These are phyloP conservation scores for Trochalopteron elliotii DNA, from an alignment of 2,113 vertebrate species.

Conservation along the genomic window DNA sequence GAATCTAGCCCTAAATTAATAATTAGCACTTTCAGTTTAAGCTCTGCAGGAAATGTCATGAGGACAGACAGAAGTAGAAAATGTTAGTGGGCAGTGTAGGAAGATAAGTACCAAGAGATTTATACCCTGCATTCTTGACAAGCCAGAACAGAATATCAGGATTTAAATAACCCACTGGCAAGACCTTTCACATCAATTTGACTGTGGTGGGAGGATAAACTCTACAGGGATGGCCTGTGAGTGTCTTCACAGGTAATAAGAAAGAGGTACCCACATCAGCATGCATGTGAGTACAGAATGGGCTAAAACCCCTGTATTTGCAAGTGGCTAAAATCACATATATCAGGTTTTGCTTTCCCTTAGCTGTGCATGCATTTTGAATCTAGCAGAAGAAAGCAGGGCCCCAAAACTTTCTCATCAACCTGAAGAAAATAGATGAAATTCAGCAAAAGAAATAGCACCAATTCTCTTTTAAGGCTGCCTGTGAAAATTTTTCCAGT, in stretches of 20 bases:
- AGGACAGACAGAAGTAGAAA: conserved; percentile 40
- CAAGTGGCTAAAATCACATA: neutral
- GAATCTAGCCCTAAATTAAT: conserved; percentile 68
- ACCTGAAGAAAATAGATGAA: neutral
- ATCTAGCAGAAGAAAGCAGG: neutral
- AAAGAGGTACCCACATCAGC: neutral
- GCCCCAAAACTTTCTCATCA: neutral
- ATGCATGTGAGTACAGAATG: neutral
- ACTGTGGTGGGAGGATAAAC: conserved; percentile 35
- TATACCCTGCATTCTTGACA: conserved; percentile 36
- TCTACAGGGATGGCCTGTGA: neutral
- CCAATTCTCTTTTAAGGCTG: neutral
- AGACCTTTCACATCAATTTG: conserved; percentile 53
- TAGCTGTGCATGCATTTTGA: neutral
- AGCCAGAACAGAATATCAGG: conserved; percentile 26
- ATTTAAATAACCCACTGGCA: conserved; percentile 50
- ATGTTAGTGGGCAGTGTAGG: conserved; percentile 42
- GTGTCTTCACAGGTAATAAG: conserved; percentile 20
- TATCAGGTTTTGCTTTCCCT: neutral
- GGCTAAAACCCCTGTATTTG: neutral
- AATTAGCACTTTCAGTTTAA: conserved; percentile 54
- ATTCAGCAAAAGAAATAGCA: neutral
- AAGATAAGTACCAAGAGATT: conserved; percentile 41
- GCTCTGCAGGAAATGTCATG: conserved; percentile 34
- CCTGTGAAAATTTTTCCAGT: neutral